phyloP scores from a whole-genome alignment of 2,113 vertebrate genomes.

The Marmota flaviventris region DNA sequence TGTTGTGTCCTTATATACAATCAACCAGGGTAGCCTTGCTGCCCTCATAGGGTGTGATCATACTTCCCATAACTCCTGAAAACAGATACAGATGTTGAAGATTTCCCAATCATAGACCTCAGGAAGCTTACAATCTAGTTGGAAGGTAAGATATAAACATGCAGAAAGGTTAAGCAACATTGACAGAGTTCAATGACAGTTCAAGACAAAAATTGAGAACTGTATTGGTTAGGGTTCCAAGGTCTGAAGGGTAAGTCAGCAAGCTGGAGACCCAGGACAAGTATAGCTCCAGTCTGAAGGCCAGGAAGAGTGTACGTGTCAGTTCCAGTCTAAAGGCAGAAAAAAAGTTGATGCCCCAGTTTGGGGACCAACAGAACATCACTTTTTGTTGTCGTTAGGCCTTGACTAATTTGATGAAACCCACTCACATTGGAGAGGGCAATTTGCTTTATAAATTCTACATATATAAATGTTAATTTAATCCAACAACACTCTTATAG shows the following conservation, averaged over 20 bases:
- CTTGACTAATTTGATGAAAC: not conserved
- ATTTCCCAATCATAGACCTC: not conserved
- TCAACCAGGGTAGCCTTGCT: accelerated
- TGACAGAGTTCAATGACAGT: not conserved
- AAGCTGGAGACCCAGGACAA: not conserved
- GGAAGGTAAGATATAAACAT: not conserved
- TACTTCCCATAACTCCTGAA: not conserved
- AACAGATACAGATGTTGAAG: not conserved
- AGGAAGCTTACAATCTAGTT: not conserved
- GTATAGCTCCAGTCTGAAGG: not conserved
- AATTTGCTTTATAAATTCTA: not conserved
- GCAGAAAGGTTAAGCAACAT: not conserved
- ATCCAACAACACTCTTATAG: not conserved
- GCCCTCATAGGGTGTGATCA: too few relatives aligned
- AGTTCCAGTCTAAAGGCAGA: not conserved
- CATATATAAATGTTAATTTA: not conserved
- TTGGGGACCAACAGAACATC: not conserved
- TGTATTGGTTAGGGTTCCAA: not conserved
- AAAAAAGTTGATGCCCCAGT: not conserved
- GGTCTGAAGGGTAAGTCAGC: not conserved
- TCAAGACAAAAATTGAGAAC: not conserved
- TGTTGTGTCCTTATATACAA: not conserved
- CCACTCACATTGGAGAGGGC: not conserved
- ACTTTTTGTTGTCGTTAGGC: not conserved
- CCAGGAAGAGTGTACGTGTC: not conserved